Evolutionary conservation across 2,888 invertebrate species (phyloP), one percentile per base, ranked within the genome.

Genomic region (Acanthoscelides obtectus): DNA sequence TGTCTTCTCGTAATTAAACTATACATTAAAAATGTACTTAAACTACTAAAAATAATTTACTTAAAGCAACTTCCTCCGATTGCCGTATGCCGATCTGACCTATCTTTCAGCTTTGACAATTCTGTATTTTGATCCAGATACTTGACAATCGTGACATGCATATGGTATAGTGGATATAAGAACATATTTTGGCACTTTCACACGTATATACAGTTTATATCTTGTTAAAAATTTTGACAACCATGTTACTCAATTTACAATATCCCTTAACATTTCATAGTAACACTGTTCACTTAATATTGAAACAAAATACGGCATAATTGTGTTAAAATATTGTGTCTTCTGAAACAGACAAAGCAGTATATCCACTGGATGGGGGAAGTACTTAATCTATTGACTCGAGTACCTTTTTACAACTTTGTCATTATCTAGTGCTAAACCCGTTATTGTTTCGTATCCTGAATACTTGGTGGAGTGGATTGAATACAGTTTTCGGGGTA

Each of bases 381-480:
- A 66, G 22, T 66, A 21, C 22, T 66, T n/a, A 66, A 20, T 20
- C 66, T 6, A 71, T 72, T 78, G 68, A 27, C 45, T n/a, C 64
- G 25, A 71, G 20, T 8, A 70, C 64, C 71, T 72, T 72, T 74
- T 71, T 71, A 65, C 71, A 74, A 63, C 65, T 17, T 12, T 45
- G 45, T 45, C 45, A 45, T 45, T 45, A 45, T 17, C 17, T 25
- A 22, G 68, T 80, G 70, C 70, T 81, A 78, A 83, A 84, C 78
- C 81, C 81, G 76, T 78, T 82, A 77, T 80, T 84, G 77, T 79
- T 83, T 75, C 87, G 86, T 78, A 88, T 85, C 84, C 88, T 86
- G 81, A 87, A 89, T 25, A 88, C 86, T 82, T 88, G 87, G 81
- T 87, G 87, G 76, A 88, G 81, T 6, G 89, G 88, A 77, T 88